phyloP scores from a whole-genome alignment of 1,140 invertebrate genomes.

The Leucophenga varia region DNA sequence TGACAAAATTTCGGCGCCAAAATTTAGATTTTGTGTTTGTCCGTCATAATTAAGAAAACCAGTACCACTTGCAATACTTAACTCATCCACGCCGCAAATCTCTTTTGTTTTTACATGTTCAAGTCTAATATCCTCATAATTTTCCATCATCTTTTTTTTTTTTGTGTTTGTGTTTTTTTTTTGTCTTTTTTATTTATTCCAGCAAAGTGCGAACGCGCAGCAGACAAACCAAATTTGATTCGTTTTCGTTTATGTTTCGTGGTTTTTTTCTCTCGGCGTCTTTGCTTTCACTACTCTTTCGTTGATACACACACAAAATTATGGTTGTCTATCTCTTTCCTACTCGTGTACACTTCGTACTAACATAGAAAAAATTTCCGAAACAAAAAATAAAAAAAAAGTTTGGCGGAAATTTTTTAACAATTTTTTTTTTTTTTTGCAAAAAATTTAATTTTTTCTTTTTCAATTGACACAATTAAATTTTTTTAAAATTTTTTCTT shows the following conservation, averaged over 20 bases:
- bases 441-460: too few relatives aligned
- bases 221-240: conserved; percentile 16
- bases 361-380: conserved; percentile 30
- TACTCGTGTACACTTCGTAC: conserved; percentile 44
- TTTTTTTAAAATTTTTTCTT: conserved; percentile 37
- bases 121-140: conserved; percentile 39
- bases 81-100: conserved; percentile 24
- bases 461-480: conserved; percentile 1
- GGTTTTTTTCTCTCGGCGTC: conserved; percentile 34
- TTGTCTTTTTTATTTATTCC: conserved; percentile 15
- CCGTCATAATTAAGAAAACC: conserved; percentile 7
- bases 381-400: too few relatives aligned
- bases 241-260: conserved; percentile 19
- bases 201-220: too few relatives aligned
- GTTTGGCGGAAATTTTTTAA: too few relatives aligned
- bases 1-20: conserved; percentile 52
- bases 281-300: conserved; percentile 47
- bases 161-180: conserved; percentile 6
- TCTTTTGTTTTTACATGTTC: conserved; percentile 36
- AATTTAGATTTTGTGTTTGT: conserved; percentile 34
- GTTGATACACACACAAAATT: conserved; percentile 56
- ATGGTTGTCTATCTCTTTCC: too few relatives aligned
- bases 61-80: conserved; percentile 13
- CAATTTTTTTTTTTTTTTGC: conserved; percentile 16
- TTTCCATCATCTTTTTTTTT: conserved; percentile 47